These are phyloP conservation scores for Sparidentex hasta DNA, from an alignment of 2,797 vertebrate genomes.

Conservation along the genomic window DNA sequence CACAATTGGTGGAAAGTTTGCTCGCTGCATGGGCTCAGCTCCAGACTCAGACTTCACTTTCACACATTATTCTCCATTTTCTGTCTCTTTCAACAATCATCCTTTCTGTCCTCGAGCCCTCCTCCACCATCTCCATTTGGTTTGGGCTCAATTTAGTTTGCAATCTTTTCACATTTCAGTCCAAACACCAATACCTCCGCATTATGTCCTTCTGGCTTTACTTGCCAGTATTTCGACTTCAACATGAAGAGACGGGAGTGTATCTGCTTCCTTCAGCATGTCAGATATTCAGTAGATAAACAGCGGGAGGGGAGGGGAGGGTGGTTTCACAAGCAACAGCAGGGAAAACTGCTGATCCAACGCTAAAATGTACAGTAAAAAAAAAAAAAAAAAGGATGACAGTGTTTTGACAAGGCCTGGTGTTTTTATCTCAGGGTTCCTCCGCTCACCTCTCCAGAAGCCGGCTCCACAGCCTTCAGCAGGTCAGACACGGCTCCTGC, in stretches of 20 bases:
- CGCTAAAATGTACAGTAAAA: not conserved
- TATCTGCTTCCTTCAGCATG: not conserved
- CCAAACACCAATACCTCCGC: not conserved
- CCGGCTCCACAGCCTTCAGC: slow-evolving; percentile 95
- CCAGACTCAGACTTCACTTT: slow-evolving; percentile 17
- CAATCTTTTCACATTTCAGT: slow-evolving; percentile 3
- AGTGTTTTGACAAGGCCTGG: not conserved
- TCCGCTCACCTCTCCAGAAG: slow-evolving; percentile 93
- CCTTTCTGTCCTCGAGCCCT: not conserved
- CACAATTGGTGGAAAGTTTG: slow-evolving; percentile 10
- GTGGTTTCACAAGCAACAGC: not conserved
- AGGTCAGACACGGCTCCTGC: slow-evolving; percentile 96
- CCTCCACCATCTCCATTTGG: not conserved
- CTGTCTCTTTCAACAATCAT: not conserved
- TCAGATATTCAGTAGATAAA: not conserved
- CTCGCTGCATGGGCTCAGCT: slow-evolving; percentile 13
- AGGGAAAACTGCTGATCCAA: not conserved
- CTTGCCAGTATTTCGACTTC: not conserved
- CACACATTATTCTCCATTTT: slow-evolving; percentile 11
- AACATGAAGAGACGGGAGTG: not conserved
- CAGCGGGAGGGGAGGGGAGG: not conserved
- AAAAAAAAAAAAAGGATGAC: not conserved
- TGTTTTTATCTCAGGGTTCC: not conserved
- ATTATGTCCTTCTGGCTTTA: not conserved
- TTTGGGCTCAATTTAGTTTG: not conserved